Conservation (phyloP, 2,888 invertebrate species). For the Eupelmus urozonus region DNA sequence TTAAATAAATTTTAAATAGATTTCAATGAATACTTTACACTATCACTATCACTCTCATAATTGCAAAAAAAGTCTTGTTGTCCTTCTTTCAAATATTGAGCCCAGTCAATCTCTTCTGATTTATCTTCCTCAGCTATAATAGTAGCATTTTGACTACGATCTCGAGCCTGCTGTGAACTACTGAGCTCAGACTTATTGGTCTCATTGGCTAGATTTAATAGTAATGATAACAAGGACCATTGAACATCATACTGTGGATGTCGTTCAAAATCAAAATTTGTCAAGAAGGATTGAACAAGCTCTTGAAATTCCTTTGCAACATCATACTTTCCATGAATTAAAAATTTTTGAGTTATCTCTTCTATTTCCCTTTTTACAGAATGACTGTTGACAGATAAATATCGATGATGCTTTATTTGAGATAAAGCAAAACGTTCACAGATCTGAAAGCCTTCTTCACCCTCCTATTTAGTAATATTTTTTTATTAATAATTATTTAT, state of each 20-base stretch:
- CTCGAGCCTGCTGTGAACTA: constrained; percentile 62
- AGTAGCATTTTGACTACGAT: constrained; percentile 63
- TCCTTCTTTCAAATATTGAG: constrained; percentile 77
- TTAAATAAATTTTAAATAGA: background rate
- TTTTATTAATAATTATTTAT: background rate
- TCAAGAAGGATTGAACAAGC: constrained; percentile 72
- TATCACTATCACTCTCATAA: constrained; percentile 71
- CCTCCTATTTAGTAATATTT: constrained; percentile 67
- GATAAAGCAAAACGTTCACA: constrained; percentile 76
- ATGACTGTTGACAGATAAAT: constrained; percentile 77
- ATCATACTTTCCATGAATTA: constrained; percentile 77
- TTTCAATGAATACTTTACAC: constrained; percentile 55
- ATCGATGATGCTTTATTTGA: constrained; percentile 78
- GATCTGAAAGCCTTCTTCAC: constrained; percentile 74
- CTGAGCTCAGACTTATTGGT: constrained; percentile 69
- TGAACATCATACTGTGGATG: constrained; percentile 78
- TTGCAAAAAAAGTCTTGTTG: constrained; percentile 74
- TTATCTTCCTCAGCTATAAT: constrained; percentile 66
- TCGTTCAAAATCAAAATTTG: constrained; percentile 72
- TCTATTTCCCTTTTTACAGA: constrained; percentile 77
- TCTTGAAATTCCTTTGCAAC: constrained; percentile 76
- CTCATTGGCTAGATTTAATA: constrained; percentile 76
- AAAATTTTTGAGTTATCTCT: constrained; percentile 77
- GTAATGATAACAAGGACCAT: constrained; percentile 78
- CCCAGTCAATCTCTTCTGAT: constrained; percentile 79